Base-by-base conservation (phyloP, 2,888 invertebrate species). In the Thera britannica region DNA sequence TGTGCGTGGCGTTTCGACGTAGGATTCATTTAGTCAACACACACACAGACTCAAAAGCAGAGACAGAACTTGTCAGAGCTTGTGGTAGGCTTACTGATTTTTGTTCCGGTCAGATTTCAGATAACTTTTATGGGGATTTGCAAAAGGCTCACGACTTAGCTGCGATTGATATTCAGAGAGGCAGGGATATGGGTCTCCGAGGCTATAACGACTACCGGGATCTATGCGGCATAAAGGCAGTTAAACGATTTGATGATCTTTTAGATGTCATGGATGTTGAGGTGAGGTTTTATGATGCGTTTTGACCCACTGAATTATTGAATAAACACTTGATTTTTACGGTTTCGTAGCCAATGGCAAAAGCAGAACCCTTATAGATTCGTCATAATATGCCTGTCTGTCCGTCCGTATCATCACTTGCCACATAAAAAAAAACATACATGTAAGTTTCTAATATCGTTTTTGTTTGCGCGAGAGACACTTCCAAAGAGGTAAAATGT, bases 131-230 rank as follows among this genome's bases (percentile, higher is more conserved):
- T 65, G 83, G 85, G 38, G 76, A 81, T 65, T 74, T 87, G 54
- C 86, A 87, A 74, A 84, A 76, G 61, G 85, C 87, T 36, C 82
- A 85, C 59, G 90, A 91, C 58, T 75, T 84, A 55, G 70, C 77
- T 7, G 79, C 91, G 2, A 76, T 84, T 41, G 89, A 85, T 67
- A 88, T 90, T 74, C 90, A 91, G 70, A 83, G 87, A 75, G 85
- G 90, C 2, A 82, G 90, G 74, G 90, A 90, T 64, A 73, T 90
- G 72, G 89, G 89, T 2, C 67, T 90, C 7, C 81, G 84, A 8
- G 87, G 89, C 0, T 90, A 90, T 69, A 90, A 89, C 68, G 87
- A 85, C 48, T 91, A 90, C 62, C 82, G 90, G 54, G 76, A 83
- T 12, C 55, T 87, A 4, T 90, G 90, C 63, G 86, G 89, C 0